Conservation (phyloP, 2,797 vertebrate genomes). For the Rachycentron canadum region DNA sequence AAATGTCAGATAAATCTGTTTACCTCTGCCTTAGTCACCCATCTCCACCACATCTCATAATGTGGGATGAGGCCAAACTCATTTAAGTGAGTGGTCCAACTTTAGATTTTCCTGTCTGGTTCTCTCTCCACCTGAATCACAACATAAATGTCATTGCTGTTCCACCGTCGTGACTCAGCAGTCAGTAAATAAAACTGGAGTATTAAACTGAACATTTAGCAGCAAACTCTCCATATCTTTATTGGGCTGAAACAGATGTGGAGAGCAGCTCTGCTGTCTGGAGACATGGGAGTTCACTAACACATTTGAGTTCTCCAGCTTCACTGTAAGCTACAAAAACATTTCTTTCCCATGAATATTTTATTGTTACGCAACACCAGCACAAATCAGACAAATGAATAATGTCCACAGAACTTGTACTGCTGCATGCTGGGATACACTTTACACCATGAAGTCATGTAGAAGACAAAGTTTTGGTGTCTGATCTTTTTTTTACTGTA, state of each 20-base stretch:
- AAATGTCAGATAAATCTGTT: not conserved
- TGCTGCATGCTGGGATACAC: not conserved
- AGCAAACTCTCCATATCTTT: constrained; percentile 28
- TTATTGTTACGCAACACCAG: constrained; percentile 1
- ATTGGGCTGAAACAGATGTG: constrained; percentile 30
- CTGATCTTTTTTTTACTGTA: not conserved
- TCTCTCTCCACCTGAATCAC: constrained; percentile 36
- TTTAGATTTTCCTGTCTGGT: constrained; percentile 27
- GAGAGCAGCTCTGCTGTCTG: constrained; percentile 18
- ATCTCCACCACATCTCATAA: constrained; percentile 18
- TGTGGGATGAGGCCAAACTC: constrained; percentile 26
- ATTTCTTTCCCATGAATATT: not conserved
- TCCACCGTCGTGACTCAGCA: constrained; percentile 50
- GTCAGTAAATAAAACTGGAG: constrained; percentile 18
- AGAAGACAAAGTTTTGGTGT: not conserved
- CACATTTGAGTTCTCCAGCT: not conserved
- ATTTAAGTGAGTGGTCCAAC: constrained; percentile 8
- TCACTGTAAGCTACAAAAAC: not conserved
- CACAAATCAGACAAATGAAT: not conserved
- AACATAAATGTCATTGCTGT: constrained; percentile 48
- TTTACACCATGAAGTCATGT: not conserved
- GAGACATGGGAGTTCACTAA: not conserved
- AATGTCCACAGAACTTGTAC: not conserved
- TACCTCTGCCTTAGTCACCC: not conserved
- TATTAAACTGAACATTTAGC: constrained; percentile 29